These are phyloP conservation scores for Phymastichus coffea DNA, from an alignment of 1,140 invertebrate species.

Conservation along the genomic window DNA sequence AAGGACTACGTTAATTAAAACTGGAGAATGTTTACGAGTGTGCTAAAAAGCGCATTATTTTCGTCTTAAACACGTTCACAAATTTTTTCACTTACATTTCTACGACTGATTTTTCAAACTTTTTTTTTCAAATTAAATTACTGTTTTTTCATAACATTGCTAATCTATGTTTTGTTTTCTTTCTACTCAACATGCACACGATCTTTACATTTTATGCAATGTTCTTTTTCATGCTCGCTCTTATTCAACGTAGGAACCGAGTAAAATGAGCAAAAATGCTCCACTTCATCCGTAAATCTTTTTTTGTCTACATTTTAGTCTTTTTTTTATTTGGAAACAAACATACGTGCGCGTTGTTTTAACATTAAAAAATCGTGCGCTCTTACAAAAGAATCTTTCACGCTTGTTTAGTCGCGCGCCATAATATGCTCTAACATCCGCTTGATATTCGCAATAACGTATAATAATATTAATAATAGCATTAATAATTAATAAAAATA, in stretches of 20 bases:
- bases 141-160: conserved; percentile 20
- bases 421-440: conserved; percentile 18
- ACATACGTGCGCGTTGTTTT: neutral
- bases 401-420: conserved; percentile 1
- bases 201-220: conserved; percentile 17
- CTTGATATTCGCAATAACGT: conserved; percentile 16
- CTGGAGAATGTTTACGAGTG: too few relatives aligned
- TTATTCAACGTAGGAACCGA: conserved; percentile 24
- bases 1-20: too few relatives aligned
- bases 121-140: conserved; percentile 24
- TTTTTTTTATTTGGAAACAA: conserved; percentile 17
- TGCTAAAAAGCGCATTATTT: conserved; percentile 11
- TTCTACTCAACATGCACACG: conserved; percentile 22
- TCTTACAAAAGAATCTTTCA: conserved; percentile 6
- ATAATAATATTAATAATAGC: conserved; percentile 27
- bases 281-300: neutral
- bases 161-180: conserved; percentile 5
- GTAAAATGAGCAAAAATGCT: conserved; percentile 17
- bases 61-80: conserved; percentile 18
- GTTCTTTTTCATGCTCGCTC: conserved; percentile 15
- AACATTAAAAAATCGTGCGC: conserved; percentile 17
- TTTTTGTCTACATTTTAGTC: conserved; percentile 22
- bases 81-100: conserved; percentile 13
- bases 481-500: conserved; percentile 34
- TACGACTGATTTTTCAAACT: conserved; percentile 21